Base-by-base conservation (phyloP, 2,797 vertebrate species). In the Oceanodroma leucorhoa region DNA sequence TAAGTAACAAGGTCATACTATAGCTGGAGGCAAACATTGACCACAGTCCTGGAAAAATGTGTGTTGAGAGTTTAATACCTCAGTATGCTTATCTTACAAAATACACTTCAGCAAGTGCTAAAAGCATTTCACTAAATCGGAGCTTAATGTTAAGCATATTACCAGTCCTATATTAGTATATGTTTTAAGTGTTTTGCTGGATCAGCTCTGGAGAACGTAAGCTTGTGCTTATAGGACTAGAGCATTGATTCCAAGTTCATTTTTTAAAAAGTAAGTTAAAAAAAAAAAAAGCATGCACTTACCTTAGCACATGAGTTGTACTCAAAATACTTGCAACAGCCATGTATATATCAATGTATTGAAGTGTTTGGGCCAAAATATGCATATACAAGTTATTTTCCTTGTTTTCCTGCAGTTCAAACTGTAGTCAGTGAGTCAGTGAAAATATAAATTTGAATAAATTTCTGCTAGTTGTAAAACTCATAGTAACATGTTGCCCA, bases 111-210 rank as follows among this genome's bases (percentile, higher is more conserved):
- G 48, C 43, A 79, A 95, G 77, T 64, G 70, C 70, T 95, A 66
- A 70, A 93, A 90, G 70, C 45, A 82, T 84, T 79, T 72, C 62
- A 55, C 30, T 90, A 62, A 92, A 78, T 34, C 77, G 66, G 58
- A 84, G 83, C 78, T 97, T 95, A 90, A 90, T 73, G 73, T 54
- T 96, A 95, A 97, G 89, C 82, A 72, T 86, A 95, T 95, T 94
- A 94, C 9, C 43, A 48, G 55, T 90, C 60, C 60, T 91, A 62
- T 72, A 91, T 93, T 90, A 88, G 87, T 73, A 51, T 45, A 85
- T 53, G 45, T 91, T 96, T 84, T 69, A 87, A 86, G 21, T 62
- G 43, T 88, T 95, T 70, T 89, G 87, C 87, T 90, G 55, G 55
- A 77, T 89, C 79, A 90, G 73, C 83, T 90, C 58, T 86, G 60